Evolutionary conservation across 2,113 vertebrate species (phyloP), one percentile per base, ranked within the genome.

Genomic region (Gnathonemus echidnorhynchus): DNA sequence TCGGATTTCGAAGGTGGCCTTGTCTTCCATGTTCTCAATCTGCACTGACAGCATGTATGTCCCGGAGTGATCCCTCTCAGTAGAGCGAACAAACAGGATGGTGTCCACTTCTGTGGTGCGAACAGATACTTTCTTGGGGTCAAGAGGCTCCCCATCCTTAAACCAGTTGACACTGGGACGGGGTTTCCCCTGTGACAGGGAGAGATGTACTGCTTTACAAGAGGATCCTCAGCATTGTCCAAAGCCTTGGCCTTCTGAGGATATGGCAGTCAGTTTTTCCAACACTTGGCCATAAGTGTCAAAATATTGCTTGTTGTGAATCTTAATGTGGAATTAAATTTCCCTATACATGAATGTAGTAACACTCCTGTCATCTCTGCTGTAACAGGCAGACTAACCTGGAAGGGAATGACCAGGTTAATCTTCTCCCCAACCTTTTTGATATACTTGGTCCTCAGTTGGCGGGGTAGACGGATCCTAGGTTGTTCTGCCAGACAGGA

Each of bases 371-470:
- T 48, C 45, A 1, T 24, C 45, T 49, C 42, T 46, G 42, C 24
- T n/a, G 48, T 87, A 48, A 53, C 31, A 45, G 39, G 45, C 42
- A 85, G 42, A 85, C 93, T 92, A 56, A 98, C 98, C 97, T 97
- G 97, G 95, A 98, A 98, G 88, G 98, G 97, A 93, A 98, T 97
- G 88, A 98, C 94, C 39, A 98, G 87, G 94, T 98, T 98, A 92
- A 98, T 89, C 77, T 95, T 96, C 83, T 98, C 97, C 1, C 98
- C 98, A 19, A 98, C 98, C 86, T 80, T 93, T 31, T 39, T 94
- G 91, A 98, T 92, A 85, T 95, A 95, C 24, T 96, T 97, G 94
- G 96, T 95, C 86, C 97, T 96, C 35, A 98, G 95, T 0, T 97
- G 94, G 15, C 97, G 97, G 3, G 98, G 98, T 8, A 98, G 91